Conservation (phyloP, 2,113 vertebrate species). For the Tympanuchus pallidicinctus region DNA sequence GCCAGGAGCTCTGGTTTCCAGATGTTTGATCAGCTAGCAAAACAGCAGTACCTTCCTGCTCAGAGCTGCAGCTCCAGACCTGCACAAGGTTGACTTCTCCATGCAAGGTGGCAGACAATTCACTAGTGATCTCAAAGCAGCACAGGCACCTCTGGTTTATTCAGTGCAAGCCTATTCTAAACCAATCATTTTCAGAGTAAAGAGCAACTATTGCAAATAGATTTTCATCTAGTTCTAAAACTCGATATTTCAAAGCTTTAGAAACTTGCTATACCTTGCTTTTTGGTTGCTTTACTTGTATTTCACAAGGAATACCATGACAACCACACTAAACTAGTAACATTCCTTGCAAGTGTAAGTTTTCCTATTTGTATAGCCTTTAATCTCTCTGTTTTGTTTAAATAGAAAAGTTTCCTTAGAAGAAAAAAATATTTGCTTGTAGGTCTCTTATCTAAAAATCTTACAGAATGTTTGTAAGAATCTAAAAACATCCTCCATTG, state of each 20-base stretch:
- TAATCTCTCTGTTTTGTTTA: neutral
- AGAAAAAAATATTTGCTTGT: neutral
- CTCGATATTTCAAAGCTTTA: neutral
- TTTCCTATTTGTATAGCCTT: neutral
- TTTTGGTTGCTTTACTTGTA: neutral
- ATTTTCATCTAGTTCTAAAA: neutral
- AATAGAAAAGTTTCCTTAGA: neutral
- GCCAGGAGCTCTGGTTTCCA: neutral
- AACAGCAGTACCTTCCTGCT: neutral
- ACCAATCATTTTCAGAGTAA: neutral
- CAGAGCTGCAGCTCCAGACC: neutral
- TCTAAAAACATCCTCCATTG: neutral
- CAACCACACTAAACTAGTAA: neutral
- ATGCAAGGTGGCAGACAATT: neutral
- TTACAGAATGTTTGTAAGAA: neutral
- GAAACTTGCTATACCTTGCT: neutral
- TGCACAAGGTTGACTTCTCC: neutral
- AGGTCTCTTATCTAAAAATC: neutral
- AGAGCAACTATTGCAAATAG: neutral
- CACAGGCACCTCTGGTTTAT: neutral
- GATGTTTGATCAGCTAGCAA: neutral
- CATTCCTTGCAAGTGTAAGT: neutral
- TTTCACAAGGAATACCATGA: neutral
- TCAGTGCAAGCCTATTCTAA: neutral
- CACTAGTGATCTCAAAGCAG: neutral